Percentiles rank a stretch among this genome's conserved stretches.
These are phyloP conservation scores for Drosophila emarginata DNA, from an alignment of 2,888 invertebrate genomes.

Conservation along the genomic window DNA sequence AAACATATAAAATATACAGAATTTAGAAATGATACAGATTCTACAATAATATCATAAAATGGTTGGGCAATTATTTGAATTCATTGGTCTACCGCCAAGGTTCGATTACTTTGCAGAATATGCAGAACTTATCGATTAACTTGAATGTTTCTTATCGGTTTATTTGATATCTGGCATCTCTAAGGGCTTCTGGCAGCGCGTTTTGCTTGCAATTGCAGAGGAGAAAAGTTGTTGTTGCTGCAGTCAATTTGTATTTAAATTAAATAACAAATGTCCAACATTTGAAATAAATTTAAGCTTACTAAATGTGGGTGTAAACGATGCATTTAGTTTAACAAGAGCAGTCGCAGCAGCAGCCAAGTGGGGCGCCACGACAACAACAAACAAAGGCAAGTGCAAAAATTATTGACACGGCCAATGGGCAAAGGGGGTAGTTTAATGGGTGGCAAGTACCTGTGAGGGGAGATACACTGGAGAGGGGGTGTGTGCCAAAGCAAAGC, in stretches of 20 bases:
- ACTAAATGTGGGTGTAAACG: conserved; percentile 12
- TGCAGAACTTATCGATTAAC: not conserved
- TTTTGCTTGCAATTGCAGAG: not conserved
- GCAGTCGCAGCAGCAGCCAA: conserved; percentile 17
- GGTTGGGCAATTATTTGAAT: not conserved
- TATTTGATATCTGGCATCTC: not conserved
- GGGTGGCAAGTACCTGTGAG: not conserved
- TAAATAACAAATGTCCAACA: conserved; percentile 2
- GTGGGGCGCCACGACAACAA: conserved; percentile 7
- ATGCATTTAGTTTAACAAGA: conserved; percentile 15
- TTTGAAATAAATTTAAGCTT: conserved; percentile 3
- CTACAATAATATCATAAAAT: no score
- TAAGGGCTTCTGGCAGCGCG: not conserved
- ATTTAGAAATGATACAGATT: no score
- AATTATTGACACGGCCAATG: conserved; percentile 32
- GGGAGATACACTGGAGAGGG: not conserved
- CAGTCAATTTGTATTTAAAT: conserved; percentile 39
- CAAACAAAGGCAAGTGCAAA: conserved; percentile 33
- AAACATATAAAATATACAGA: no score
- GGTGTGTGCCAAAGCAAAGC: conserved; percentile 44
- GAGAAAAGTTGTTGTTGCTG: conserved; percentile 28
- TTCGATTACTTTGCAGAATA: not conserved
- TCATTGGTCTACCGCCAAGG: not conserved
- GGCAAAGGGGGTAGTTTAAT: not conserved
- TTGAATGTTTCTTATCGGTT: not conserved